Conservation (phyloP, 1,140 invertebrate genomes). For the Mesaphorura yosii region DNA sequence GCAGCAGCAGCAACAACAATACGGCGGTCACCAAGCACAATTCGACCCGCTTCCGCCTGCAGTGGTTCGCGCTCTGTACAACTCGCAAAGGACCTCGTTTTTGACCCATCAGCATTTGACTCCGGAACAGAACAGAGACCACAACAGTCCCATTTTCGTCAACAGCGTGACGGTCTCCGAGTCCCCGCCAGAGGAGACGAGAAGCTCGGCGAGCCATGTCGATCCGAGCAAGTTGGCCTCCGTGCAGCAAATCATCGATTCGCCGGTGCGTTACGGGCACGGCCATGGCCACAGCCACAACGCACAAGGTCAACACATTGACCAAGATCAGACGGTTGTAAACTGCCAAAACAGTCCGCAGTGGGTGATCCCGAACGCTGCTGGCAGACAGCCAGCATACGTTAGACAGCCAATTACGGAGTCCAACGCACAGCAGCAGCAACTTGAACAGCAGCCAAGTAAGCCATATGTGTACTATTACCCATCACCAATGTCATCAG, state of each 20-base stretch:
- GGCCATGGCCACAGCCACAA: not conserved
- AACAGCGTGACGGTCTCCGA: constrained; percentile 12
- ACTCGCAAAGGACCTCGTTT: constrained; percentile 27
- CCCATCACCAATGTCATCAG: constrained; percentile 9
- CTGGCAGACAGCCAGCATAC: too few species aligned
- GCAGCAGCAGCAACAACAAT: not conserved
- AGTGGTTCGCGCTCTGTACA: constrained; percentile 26
- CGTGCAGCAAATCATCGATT: not conserved
- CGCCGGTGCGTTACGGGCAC: too few species aligned
- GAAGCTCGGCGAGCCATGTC: not conserved
- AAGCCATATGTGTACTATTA: constrained; percentile 17
- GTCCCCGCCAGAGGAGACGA: not conserved
- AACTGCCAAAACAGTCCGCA: constrained; percentile 14
- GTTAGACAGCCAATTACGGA: not conserved
- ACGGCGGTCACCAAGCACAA: constrained; percentile 4
- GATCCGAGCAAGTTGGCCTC: not conserved
- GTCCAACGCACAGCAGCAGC: not conserved
- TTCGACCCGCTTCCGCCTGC: constrained; percentile 25
- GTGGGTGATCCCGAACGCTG: too few species aligned
- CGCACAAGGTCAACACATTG: not conserved
- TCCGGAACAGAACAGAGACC: not conserved
- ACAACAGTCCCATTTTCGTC: constrained; percentile 19
- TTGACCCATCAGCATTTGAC: constrained; percentile 27
- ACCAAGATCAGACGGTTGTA: constrained; percentile 6
- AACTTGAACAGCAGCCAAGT: not conserved